Percentiles rank a stretch among this genome's conserved stretches.
phyloP scores from a whole-genome alignment of 2,113 vertebrate species.

The Albula glossodonta region DNA sequence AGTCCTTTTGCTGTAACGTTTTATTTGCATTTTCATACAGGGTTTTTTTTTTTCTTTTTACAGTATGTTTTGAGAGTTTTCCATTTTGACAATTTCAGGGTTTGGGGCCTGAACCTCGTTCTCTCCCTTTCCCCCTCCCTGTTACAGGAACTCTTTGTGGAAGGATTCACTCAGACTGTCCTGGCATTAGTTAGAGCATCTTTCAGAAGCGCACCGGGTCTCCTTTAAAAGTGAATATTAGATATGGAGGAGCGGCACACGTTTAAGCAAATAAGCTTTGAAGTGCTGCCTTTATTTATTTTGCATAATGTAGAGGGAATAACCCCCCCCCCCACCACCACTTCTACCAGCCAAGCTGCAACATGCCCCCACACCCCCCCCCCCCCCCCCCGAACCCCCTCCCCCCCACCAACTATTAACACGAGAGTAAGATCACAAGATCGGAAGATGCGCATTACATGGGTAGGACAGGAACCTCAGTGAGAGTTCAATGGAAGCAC shows the following conservation, averaged over 20 bases:
- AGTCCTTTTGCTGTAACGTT: not conserved
- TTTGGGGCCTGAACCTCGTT: conserved; percentile 1
- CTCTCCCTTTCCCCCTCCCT: not conserved
- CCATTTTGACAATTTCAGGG: not conserved
- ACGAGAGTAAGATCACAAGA: not conserved
- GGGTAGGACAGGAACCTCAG: not conserved
- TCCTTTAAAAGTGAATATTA: conserved; percentile 51
- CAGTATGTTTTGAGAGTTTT: not conserved
- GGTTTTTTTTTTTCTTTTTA: not conserved
- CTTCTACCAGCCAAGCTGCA: not conserved
- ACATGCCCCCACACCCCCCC: not conserved
- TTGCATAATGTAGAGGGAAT: conserved; percentile 29
- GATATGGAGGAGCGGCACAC: conserved; percentile 31
- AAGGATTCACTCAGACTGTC: conserved; percentile 6
- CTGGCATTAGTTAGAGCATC: not conserved
- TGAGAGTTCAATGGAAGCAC: not conserved
- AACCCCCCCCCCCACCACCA: not conserved
- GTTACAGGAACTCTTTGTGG: conserved; percentile 23
- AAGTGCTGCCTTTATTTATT: conserved; percentile 35
- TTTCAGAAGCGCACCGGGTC: not conserved
- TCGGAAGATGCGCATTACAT: not conserved
- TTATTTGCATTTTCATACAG: not conserved
- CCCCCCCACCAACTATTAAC: not conserved
- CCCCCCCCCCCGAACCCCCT: not conserved
- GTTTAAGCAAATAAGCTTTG: conserved; percentile 46